Evolutionary conservation across 2,888 invertebrate species (phyloP).

Genomic region (Neoaliturus tenellus): DNA sequence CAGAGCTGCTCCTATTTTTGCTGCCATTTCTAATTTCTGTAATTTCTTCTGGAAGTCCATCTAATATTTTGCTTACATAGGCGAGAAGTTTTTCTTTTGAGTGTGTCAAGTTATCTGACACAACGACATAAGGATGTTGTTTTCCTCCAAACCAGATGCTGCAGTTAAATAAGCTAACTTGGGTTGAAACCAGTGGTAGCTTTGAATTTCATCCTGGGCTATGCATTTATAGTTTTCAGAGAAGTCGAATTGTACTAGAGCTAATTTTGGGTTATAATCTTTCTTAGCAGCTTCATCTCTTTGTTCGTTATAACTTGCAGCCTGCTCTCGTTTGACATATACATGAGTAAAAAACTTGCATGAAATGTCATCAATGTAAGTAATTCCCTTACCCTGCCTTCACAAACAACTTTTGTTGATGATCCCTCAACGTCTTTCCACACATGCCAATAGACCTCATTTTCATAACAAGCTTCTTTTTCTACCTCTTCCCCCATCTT

Average conservation of each 20-base stretch:
- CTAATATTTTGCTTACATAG: constrained; percentile 4
- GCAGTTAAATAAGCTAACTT: constrained; percentile 20
- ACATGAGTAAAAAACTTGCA: neutral
- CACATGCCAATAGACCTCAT: neutral
- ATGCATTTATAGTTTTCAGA: constrained; percentile 21
- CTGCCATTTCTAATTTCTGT: neutral
- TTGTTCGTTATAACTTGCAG: neutral
- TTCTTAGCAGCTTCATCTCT: neutral
- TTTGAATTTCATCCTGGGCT: constrained; percentile 27
- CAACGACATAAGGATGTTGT: neutral
- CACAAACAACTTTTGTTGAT: neutral
- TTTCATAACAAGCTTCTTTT: neutral
- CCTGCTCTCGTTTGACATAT: constrained; percentile 11
- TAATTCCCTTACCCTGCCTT: neutral
- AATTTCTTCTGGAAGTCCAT: neutral
- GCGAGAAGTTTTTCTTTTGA: constrained; percentile 5
- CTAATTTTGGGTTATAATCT: neutral
- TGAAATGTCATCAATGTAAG: neutral
- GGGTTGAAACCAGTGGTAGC: constrained; percentile 25
- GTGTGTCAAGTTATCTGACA: constrained; percentile 7
- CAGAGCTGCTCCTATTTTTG: neutral
- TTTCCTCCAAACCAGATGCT: constrained; percentile 4
- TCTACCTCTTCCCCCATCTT: constrained; percentile 11
- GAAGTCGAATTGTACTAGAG: constrained; percentile 5
- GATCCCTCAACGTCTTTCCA: constrained; percentile 16